Percentiles rank a stretch among this genome's conserved stretches.
Conservation (phyloP, 1,140 invertebrate species). For the Sarcophaga peregrina region DNA sequence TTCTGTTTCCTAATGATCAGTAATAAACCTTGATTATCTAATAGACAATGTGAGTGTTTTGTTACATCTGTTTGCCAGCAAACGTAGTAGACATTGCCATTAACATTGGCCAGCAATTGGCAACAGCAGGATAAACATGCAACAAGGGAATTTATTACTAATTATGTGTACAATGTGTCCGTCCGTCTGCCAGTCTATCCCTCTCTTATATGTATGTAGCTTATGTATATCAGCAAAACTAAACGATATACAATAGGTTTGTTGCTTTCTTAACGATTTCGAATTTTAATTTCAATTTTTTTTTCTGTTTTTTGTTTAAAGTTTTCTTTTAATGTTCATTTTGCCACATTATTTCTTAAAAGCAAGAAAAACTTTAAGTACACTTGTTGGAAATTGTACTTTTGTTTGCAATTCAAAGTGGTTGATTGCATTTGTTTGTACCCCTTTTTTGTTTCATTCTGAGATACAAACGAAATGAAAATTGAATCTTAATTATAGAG, state of each 20-base stretch:
- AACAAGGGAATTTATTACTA: conserved; percentile 22
- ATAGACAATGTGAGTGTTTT: background rate
- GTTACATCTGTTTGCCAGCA: background rate
- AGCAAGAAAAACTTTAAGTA: too few species aligned
- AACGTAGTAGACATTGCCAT: background rate
- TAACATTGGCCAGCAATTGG: too few species aligned
- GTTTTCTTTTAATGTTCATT: background rate
- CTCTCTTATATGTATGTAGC: too few species aligned
- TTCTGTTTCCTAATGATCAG: conserved; percentile 11
- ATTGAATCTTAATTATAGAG: conserved; percentile 25
- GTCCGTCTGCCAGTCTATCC: background rate
- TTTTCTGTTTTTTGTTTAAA: background rate
- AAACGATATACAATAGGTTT: background rate
- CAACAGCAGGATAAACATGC: background rate
- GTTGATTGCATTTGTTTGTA: background rate
- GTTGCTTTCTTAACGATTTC: background rate
- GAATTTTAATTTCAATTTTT: too few species aligned
- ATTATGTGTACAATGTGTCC: background rate
- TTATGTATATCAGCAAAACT: background rate
- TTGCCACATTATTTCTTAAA: background rate
- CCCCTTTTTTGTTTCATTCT: background rate
- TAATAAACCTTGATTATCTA: conserved; percentile 25
- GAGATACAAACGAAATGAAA: background rate
- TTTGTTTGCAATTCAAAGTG: too few species aligned
- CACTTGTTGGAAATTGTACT: too few species aligned